A percentile compares a stretch with the other conserved stretches of the same genome.
These are phyloP conservation scores for Drymodes brunneopygia DNA, from an alignment of 2,113 vertebrate genomes.

Conservation along the genomic window DNA sequence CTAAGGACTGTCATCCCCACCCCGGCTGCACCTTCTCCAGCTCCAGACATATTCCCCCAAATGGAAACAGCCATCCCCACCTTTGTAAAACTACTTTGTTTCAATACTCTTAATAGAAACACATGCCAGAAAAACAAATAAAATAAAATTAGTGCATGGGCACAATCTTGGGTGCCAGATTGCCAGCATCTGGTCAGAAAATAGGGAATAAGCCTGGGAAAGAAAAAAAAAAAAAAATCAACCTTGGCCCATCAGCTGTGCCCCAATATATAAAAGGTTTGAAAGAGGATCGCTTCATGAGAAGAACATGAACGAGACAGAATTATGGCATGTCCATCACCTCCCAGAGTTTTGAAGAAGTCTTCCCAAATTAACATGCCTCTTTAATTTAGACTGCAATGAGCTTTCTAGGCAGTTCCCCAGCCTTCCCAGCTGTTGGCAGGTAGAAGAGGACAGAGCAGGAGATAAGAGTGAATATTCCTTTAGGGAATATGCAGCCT, in stretches of 20 bases:
- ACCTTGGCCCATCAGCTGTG: background rate
- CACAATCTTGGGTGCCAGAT: background rate
- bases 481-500: background rate
- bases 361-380: background rate
- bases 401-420: background rate
- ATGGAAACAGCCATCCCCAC: background rate
- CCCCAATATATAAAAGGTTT: background rate
- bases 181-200: background rate
- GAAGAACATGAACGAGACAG: background rate
- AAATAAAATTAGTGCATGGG: background rate
- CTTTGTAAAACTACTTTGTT: background rate
- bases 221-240: background rate
- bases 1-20: background rate
- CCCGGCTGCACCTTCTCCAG: background rate
- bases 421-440: background rate
- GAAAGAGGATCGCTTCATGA: background rate
- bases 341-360: background rate
- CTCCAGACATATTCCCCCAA: background rate
- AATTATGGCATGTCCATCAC: background rate
- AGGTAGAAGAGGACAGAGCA: slow-evolving; percentile 7
- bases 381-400: background rate
- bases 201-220: background rate
- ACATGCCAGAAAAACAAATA: background rate
- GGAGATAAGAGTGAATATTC: background rate
- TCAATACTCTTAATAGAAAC: background rate